Conservation (phyloP, 2,888 invertebrate genomes). For the Caenorhabditis doughertyi region DNA sequence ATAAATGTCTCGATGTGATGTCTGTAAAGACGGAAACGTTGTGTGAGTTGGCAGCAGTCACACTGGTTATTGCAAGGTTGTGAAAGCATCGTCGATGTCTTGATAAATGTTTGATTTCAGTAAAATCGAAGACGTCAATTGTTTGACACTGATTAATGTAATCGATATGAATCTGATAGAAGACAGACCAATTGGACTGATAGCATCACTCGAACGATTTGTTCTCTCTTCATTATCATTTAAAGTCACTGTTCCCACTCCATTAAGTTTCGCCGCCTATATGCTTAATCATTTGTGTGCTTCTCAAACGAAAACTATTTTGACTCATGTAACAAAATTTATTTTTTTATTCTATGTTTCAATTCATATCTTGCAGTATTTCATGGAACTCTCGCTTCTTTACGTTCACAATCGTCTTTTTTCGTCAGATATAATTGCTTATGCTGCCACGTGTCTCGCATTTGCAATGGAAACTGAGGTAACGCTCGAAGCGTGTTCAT, state of each 20-base stretch:
- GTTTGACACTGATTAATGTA: slow-evolving; percentile 5
- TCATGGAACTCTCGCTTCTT: slow-evolving; percentile 42
- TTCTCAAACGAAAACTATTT: background rate
- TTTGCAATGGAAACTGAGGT: slow-evolving; percentile 25
- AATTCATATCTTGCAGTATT: slow-evolving; percentile 22
- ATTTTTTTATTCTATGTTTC: background rate
- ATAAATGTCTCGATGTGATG: slow-evolving; percentile 45
- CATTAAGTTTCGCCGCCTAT: slow-evolving; percentile 41
- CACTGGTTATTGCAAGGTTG: slow-evolving; percentile 43
- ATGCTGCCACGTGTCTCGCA: slow-evolving; percentile 44
- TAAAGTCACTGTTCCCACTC: slow-evolving; percentile 48
- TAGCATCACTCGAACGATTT: slow-evolving; percentile 30
- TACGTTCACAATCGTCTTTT: slow-evolving; percentile 25
- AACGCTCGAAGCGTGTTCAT: background rate
- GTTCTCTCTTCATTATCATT: slow-evolving; percentile 31
- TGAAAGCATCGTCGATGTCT: background rate
- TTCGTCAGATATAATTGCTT: slow-evolving; percentile 32
- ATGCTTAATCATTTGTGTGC: slow-evolving; percentile 36
- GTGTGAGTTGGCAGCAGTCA: slow-evolving; percentile 36
- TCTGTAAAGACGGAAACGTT: slow-evolving; percentile 4
- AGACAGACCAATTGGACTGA: background rate
- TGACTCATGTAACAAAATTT: slow-evolving; percentile 20
- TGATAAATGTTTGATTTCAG: slow-evolving; percentile 19
- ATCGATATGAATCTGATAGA: slow-evolving; percentile 14
- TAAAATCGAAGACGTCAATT: slow-evolving; percentile 48